phyloP scores from a whole-genome alignment of 2,113 vertebrate species.

The Tiliqua scincoides region DNA sequence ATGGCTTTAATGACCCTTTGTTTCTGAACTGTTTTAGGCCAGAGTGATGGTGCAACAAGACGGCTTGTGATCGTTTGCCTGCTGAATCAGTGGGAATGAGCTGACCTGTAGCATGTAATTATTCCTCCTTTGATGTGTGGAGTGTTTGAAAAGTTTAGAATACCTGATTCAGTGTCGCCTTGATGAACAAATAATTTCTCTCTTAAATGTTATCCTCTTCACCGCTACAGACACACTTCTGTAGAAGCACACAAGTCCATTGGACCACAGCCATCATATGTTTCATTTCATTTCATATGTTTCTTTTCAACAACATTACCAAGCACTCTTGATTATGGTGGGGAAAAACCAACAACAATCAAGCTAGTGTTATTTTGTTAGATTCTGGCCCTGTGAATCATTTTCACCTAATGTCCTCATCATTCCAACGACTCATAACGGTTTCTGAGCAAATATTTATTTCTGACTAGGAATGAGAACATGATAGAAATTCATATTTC shows the following conservation, averaged over 20 bases:
- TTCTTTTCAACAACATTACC: conserved; percentile 21
- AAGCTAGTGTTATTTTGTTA: conserved; percentile 2
- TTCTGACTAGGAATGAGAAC: conserved; percentile 43
- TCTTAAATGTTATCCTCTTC: conserved; percentile 40
- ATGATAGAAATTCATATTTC: conserved; percentile 37
- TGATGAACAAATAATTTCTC: conserved; percentile 43
- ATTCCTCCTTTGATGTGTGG: conserved; percentile 71
- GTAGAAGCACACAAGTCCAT: too few species aligned
- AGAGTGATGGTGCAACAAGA: conserved; percentile 43
- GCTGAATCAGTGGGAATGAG: conserved; percentile 60
- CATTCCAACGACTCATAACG: conserved; percentile 32
- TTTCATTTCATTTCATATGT: background rate
- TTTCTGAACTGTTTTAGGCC: conserved; percentile 49
- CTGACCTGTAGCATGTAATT: conserved; percentile 55
- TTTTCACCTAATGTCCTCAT: conserved; percentile 42
- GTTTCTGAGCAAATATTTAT: conserved; percentile 56
- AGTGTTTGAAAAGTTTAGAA: conserved; percentile 57
- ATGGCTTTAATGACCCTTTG: conserved; percentile 46
- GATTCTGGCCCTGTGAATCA: conserved; percentile 24
- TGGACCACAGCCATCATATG: background rate
- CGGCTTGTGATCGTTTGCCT: conserved; percentile 57
- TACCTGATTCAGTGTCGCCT: conserved; percentile 57
- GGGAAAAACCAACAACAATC: background rate
- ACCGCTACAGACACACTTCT: conserved; percentile 32
- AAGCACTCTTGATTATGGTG: background rate